Evolutionary conservation across 2,888 invertebrate species (phyloP).

Genomic region (Octonoba sinensis): DNA sequence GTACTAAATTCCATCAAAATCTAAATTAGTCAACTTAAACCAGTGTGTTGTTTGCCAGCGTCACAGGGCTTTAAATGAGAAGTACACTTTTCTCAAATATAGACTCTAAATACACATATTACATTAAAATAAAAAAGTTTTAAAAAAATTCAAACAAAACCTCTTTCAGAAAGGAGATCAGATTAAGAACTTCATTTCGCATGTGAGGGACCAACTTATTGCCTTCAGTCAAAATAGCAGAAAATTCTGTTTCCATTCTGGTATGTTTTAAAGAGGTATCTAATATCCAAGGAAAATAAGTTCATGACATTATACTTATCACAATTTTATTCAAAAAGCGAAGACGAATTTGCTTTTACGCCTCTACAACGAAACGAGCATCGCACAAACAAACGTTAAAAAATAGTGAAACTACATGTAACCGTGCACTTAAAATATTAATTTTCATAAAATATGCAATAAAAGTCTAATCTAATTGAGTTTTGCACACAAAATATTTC

Average conservation of each 20-base stretch:
- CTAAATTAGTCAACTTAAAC: too few species aligned
- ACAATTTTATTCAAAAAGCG: not conserved
- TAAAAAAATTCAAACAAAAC: constrained; percentile 15
- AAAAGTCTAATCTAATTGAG: not conserved
- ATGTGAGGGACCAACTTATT: constrained; percentile 37
- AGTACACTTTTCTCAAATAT: too few species aligned
- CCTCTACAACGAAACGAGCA: not conserved
- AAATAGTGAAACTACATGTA: too few species aligned
- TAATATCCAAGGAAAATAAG: too few species aligned
- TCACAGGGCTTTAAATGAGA: too few species aligned
- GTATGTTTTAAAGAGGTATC: not conserved
- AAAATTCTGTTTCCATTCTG: constrained; percentile 43
- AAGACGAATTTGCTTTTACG: not conserved
- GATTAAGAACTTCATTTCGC: constrained; percentile 49
- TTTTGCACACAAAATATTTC: too few species aligned
- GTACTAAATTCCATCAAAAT: too few species aligned
- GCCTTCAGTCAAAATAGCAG: constrained; percentile 30
- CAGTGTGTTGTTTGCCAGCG: too few species aligned
- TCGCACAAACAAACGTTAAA: too few species aligned
- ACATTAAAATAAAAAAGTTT: too few species aligned
- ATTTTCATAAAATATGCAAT: not conserved
- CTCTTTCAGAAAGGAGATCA: constrained; percentile 40
- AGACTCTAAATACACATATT: too few species aligned
- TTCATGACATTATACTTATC: too few species aligned
- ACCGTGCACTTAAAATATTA: not conserved